Conservation (phyloP, 2,888 invertebrate genomes). For the Heliconius ismenius region DNA sequence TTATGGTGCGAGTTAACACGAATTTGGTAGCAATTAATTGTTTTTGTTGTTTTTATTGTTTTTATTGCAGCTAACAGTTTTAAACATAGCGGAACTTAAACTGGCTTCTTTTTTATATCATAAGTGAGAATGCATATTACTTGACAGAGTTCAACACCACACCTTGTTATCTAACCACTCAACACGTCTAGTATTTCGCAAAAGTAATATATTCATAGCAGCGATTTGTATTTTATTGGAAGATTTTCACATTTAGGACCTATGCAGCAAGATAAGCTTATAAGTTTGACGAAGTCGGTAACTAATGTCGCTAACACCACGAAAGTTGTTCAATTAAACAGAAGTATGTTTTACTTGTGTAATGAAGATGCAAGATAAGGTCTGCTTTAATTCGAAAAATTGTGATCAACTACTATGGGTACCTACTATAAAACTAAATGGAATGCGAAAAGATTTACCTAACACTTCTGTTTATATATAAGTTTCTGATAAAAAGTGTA, state of each 20-base stretch:
- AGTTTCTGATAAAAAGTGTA: too few relatives aligned
- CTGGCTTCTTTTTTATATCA: not conserved
- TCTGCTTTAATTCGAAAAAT: not conserved
- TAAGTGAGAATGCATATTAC: not conserved
- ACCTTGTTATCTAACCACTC: not conserved
- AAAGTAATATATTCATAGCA: not conserved
- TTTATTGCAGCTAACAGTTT: not conserved
- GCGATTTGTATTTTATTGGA: not conserved
- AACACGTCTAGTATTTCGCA: not conserved
- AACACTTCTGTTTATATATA: not conserved
- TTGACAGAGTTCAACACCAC: not conserved
- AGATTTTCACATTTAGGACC: not conserved
- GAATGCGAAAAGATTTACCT: not conserved
- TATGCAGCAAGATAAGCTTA: slow-evolving; percentile 3
- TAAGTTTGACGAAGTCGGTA: slow-evolving; percentile 1
- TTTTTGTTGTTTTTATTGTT: not conserved
- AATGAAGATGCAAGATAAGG: not conserved
- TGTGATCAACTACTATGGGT: not conserved
- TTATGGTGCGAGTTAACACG: slow-evolving; percentile 10
- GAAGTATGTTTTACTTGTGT: not conserved
- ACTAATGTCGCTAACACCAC: slow-evolving; percentile 7
- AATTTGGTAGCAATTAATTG: slow-evolving; percentile 20
- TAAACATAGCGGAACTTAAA: not conserved
- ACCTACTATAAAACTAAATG: not conserved
- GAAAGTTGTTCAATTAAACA: slow-evolving; percentile 8